phyloP scores from a whole-genome alignment of 2,113 vertebrate species.

The Aramus guarauna region DNA sequence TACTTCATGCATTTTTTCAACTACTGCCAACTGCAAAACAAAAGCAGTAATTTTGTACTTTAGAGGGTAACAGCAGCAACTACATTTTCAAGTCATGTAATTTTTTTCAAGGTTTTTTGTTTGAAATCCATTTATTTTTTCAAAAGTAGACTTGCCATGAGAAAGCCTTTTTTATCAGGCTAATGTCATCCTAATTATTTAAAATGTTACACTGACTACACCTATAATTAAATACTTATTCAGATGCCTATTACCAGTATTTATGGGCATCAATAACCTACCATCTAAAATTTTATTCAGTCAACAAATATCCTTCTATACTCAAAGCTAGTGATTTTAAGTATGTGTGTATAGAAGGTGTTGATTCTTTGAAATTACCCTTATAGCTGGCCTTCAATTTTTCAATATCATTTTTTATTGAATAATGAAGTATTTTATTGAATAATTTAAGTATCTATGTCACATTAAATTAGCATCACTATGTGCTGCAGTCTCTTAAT shows the following conservation, averaged over 20 bases:
- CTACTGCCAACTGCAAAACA: not conserved
- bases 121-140: not conserved
- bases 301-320: not conserved
- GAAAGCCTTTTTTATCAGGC: not conserved
- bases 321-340: not conserved
- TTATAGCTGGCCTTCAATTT: not conserved
- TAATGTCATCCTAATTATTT: not conserved
- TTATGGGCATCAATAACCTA: not conserved
- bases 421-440: constrained; percentile 4
- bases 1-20: not conserved
- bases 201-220: not conserved
- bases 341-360: not conserved
- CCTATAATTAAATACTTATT: not conserved
- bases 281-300: not conserved
- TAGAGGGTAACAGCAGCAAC: not conserved
- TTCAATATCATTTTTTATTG: not conserved
- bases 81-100: not conserved
- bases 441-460: constrained; percentile 5
- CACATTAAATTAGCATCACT: not conserved
- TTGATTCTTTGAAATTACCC: not conserved
- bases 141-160: not conserved
- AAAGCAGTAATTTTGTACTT: not conserved
- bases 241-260: not conserved
- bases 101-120: not conserved
- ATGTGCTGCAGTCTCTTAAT: not conserved